Conservation (phyloP, 2,797 vertebrate genomes). For the Sebastes jordani region DNA sequence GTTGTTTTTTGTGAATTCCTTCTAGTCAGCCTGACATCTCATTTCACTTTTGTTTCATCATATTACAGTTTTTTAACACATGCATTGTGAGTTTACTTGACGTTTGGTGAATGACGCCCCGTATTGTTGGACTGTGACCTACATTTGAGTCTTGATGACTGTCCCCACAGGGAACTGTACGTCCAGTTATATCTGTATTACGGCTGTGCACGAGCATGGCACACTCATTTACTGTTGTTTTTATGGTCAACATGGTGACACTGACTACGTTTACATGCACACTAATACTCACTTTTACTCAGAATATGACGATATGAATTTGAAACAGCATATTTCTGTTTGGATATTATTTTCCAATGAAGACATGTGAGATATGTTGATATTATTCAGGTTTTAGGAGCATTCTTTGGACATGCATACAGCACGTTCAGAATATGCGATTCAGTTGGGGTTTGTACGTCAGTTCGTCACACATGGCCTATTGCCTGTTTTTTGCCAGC, state of each 20-base stretch:
- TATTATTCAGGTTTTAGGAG: too few species aligned
- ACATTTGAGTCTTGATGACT: neutral
- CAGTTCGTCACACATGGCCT: fast-evolving
- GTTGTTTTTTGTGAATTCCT: neutral
- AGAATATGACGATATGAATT: too few species aligned
- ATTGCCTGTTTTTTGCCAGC: too few species aligned
- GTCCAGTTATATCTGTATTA: neutral
- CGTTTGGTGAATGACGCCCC: neutral
- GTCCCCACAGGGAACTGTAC: neutral
- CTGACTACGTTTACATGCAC: neutral
- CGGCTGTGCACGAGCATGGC: neutral
- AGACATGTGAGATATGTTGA: too few species aligned
- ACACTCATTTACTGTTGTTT: neutral
- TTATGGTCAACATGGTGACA: neutral
- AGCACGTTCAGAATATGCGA: too few species aligned
- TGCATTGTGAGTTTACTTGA: neutral
- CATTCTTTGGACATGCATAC: too few species aligned
- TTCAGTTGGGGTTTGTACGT: fast-evolving
- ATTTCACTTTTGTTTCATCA: neutral
- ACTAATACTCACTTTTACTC: too few species aligned
- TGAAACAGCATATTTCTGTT: too few species aligned
- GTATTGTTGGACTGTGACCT: constrained; percentile 10
- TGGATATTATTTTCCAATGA: too few species aligned
- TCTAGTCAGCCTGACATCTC: neutral
- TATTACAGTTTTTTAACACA: too few species aligned